Evolutionary conservation across 2,113 vertebrate species (phyloP).

Genomic region (Sapajus apella): DNA sequence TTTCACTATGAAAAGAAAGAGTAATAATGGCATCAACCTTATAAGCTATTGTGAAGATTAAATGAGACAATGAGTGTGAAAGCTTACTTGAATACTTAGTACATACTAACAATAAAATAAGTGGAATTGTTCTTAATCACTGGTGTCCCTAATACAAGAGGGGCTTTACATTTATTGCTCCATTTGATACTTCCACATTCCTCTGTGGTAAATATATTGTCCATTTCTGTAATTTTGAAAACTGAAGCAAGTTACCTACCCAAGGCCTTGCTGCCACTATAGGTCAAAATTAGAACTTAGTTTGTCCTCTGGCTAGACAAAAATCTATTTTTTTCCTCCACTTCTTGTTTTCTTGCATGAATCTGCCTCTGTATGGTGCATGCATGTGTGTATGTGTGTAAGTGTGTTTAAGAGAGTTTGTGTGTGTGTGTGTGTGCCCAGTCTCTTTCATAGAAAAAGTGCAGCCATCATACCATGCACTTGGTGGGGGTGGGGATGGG

Average conservation of each 20-base stretch:
- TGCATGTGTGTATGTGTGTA: not conserved
- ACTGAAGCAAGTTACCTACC: not conserved
- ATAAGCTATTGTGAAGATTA: not conserved
- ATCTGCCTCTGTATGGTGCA: not conserved
- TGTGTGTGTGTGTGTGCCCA: not conserved
- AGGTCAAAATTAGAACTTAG: not conserved
- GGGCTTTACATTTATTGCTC: accelerated
- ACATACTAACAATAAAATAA: not conserved
- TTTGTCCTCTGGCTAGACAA: not conserved
- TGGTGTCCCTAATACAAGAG: not conserved
- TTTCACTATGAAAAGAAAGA: not conserved
- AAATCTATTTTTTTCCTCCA: not conserved
- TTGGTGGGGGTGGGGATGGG: too few species aligned
- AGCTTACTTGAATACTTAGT: not conserved
- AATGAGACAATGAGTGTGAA: not conserved
- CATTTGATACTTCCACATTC: not conserved
- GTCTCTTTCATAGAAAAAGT: not conserved
- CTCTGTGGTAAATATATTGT: not conserved
- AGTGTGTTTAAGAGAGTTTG: not conserved
- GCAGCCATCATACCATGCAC: not conserved
- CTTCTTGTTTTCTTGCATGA: not conserved
- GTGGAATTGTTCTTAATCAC: not conserved
- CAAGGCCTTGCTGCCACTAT: not conserved
- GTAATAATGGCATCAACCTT: not conserved
- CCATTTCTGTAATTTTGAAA: not conserved